Evolutionary conservation across 30 jellyfish, hydroid and myxozoan genomes (phyloP), one percentile per base, ranked within the genome.

Genomic region (Aurelia aurita complex sp. Pacific): DNA sequence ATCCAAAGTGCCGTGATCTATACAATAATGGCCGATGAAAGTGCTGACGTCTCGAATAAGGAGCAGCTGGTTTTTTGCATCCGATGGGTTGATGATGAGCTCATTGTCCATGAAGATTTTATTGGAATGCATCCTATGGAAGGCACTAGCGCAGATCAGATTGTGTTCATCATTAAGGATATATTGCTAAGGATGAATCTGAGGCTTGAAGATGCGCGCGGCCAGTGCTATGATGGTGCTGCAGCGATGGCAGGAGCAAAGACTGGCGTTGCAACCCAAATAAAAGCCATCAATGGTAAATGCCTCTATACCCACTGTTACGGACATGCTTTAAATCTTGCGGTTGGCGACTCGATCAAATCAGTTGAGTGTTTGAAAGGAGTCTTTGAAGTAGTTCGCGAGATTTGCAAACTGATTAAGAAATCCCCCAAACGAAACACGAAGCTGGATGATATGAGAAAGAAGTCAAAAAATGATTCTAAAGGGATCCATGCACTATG

Each of bases 161-260:
- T 76, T 12, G 64, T 76, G 17, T 77, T 77, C 87, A 68, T 80
- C 86, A 67, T 82, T 55, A 67, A 82, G 40, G 89, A 85, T 38
- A 62, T 59, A 10, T 77, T 66, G 86, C 51, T 76, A 18, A 87
- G 95, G 54, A 85, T 76, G 95, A 85, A 85, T 65, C 76, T 85
- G 80, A 85, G 89, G 83, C 85, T 85, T 55, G 80, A 76, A 76
- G 90, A 76, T 76, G 84, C 91, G 36, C 85, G 86, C 57, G 95
- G 86, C 35, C 95, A 76, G 81, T 87, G 80, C 69, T 79, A 78
- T 71, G 96, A 87, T 67, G 96, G 91, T 76, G 85, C 91, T 78
- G 96, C 96, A 53, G 86, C 96, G 85, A 87, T 87, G 91, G 91
- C 90, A 72, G 86, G 91, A 42, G 86, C 90, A 62, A 78, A 77